Evolutionary conservation across 2,113 vertebrate species (phyloP).

Genomic region (Cololabis saira): DNA sequence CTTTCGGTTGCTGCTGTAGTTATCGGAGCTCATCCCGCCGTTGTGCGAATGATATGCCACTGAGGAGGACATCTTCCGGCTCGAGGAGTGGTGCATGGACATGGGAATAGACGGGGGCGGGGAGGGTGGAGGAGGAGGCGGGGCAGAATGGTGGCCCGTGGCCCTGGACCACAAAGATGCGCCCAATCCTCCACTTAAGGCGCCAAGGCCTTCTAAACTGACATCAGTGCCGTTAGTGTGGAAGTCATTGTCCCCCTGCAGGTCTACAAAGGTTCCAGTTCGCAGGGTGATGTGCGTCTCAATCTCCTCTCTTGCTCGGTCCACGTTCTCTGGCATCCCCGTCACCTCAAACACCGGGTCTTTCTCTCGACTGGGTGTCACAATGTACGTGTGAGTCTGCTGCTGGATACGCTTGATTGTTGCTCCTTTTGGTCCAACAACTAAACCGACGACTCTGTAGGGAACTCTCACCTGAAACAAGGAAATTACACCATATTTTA

Average conservation of each 20-base stretch:
- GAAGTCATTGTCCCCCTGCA: constrained; percentile 95
- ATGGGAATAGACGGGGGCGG: constrained; percentile 65
- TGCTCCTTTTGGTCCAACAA: constrained; percentile 96
- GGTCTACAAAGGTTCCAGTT: constrained; percentile 92
- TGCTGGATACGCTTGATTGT: constrained; percentile 99
- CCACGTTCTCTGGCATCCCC: constrained; percentile 97
- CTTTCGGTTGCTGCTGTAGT: constrained; percentile 77
- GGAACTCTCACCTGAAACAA: constrained; percentile 90
- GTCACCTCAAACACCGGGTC: constrained; percentile 97
- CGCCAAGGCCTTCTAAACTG: constrained; percentile 89
- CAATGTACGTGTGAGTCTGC: constrained; percentile 97
- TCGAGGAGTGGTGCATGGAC: constrained; percentile 70
- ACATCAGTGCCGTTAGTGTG: constrained; percentile 97
- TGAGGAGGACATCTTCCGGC: constrained; percentile 75
- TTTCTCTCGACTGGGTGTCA: constrained; percentile 94
- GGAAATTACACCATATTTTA: not conserved
- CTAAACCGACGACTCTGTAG: constrained; percentile 95
- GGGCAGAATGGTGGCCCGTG: constrained; percentile 65
- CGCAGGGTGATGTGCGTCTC: constrained; percentile 97
- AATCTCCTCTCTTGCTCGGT: constrained; percentile 94
- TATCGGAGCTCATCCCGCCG: constrained; percentile 76
- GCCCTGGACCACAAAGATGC: constrained; percentile 88
- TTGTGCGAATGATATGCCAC: constrained; percentile 78
- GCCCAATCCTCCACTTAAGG: constrained; percentile 79
- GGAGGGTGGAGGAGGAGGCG: constrained; percentile 67